Evolutionary conservation across 2,113 vertebrate species (phyloP).

Genomic region (Hippocampus mohnikei): DNA sequence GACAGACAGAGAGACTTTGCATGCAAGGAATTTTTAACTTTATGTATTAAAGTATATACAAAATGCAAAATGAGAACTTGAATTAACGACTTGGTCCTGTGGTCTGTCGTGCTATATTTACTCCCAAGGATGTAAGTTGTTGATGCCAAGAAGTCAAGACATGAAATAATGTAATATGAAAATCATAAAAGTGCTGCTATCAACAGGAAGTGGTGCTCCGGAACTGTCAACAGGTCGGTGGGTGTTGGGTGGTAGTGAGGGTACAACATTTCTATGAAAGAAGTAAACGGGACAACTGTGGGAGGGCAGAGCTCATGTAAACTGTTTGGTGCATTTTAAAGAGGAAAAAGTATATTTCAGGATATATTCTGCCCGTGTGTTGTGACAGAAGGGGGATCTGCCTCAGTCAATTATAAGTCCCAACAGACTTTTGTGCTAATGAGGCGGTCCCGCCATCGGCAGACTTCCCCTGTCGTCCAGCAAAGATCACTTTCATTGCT

Average conservation of each 20-base stretch:
- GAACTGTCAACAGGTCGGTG: slow-evolving; percentile 46
- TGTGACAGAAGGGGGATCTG: slow-evolving; percentile 95
- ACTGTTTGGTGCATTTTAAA: slow-evolving; percentile 70
- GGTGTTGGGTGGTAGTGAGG: slow-evolving; percentile 17
- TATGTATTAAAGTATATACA: background rate
- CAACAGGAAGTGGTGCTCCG: slow-evolving; percentile 54
- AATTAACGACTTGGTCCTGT: background rate
- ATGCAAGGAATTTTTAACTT: background rate
- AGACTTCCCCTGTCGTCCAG: slow-evolving; percentile 99
- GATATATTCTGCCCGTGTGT: slow-evolving; percentile 69
- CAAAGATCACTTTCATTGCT: slow-evolving; percentile 99
- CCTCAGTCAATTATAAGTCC: slow-evolving; percentile 99
- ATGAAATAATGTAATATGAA: slow-evolving; percentile 9
- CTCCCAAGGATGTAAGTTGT: background rate
- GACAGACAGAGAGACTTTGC: slow-evolving; percentile 13
- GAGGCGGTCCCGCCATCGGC: slow-evolving; percentile 97
- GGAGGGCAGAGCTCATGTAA: slow-evolving; percentile 45
- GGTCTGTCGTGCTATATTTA: background rate
- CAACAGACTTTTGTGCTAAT: slow-evolving; percentile 99
- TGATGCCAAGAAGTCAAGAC: background rate
- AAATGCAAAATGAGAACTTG: background rate
- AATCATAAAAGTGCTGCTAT: slow-evolving; percentile 51
- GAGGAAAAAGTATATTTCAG: slow-evolving; percentile 63
- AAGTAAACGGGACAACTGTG: slow-evolving; percentile 65
- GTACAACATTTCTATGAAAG: slow-evolving; percentile 72